phyloP scores from a whole-genome alignment of 2,113 vertebrate species.

The Seriola dumerili region DNA sequence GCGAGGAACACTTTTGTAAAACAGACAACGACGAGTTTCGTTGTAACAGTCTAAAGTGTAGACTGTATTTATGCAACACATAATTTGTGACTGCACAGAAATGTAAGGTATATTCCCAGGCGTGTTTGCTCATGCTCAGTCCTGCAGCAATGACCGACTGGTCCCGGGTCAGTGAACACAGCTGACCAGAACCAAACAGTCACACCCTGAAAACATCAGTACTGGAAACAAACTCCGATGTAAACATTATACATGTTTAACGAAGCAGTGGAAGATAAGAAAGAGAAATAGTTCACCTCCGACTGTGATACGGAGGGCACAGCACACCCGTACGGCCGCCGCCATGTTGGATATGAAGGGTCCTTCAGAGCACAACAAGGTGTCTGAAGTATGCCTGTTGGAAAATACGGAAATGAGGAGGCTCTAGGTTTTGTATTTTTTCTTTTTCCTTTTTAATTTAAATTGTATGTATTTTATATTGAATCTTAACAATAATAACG shows the following conservation, averaged over 20 bases:
- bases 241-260: accelerated
- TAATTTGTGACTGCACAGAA: not conserved
- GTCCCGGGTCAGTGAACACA: not conserved
- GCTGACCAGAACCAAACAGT: not conserved
- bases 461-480: not conserved
- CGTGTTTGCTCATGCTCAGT: not conserved
- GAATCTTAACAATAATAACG: no score
- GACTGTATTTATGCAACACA: not conserved
- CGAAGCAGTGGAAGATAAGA: accelerated
- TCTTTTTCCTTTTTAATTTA: no score
- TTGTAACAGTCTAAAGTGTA: not conserved
- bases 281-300: conserved; percentile 62
- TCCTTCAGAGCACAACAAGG: conserved; percentile 53
- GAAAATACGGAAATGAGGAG: conserved; percentile 33
- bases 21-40: not conserved
- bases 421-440: not conserved
- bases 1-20: not conserved
- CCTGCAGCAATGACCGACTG: not conserved
- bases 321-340: conserved; percentile 69
- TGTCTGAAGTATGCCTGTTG: conserved; percentile 57
- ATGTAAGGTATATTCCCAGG: no score
- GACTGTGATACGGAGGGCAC: conserved; percentile 69
- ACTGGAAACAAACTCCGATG: accelerated
- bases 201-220: accelerated
- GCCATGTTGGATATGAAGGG: conserved; percentile 76